Evolutionary conservation across 2,797 vertebrate genomes (phyloP).

Genomic region (Poliocrania exsul): DNA sequence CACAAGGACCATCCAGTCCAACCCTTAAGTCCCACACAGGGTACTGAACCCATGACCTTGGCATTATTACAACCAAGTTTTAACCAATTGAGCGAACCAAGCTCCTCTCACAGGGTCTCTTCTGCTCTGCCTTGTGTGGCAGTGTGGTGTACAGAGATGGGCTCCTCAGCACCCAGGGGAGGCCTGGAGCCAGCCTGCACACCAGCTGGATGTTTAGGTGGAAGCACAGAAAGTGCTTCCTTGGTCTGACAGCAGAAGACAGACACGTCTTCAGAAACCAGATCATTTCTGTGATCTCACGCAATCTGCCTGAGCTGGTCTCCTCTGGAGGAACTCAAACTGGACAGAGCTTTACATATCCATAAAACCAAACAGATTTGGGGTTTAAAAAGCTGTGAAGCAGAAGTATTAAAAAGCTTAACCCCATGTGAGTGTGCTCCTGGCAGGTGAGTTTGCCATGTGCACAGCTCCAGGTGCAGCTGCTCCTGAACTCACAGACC

Average conservation of each 20-base stretch:
- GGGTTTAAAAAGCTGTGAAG: not conserved
- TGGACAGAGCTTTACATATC: not conserved
- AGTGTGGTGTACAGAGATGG: fast-evolving
- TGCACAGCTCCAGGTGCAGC: not conserved
- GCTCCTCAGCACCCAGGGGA: not conserved
- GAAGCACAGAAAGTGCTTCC: not conserved
- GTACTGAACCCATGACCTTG: too few relatives aligned
- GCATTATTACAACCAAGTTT: too few relatives aligned
- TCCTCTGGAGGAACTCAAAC: not conserved
- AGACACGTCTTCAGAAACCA: not conserved
- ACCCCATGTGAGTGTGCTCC: not conserved
- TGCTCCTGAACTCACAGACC: not conserved
- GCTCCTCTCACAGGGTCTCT: not conserved
- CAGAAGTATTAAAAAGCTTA: too few relatives aligned
- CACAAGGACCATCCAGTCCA: too few relatives aligned
- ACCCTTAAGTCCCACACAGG: too few relatives aligned
- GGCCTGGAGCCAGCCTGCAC: not conserved
- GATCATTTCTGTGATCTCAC: too few relatives aligned
- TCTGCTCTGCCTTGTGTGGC: too few relatives aligned
- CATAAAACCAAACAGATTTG: not conserved
- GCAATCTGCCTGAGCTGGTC: not conserved
- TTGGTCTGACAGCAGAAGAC: not conserved
- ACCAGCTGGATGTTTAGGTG: not conserved
- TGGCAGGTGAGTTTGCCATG: not conserved
- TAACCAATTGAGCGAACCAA: not conserved